Evolutionary conservation across 2,888 invertebrate species (phyloP).

Genomic region (Tetragnatha montana): DNA sequence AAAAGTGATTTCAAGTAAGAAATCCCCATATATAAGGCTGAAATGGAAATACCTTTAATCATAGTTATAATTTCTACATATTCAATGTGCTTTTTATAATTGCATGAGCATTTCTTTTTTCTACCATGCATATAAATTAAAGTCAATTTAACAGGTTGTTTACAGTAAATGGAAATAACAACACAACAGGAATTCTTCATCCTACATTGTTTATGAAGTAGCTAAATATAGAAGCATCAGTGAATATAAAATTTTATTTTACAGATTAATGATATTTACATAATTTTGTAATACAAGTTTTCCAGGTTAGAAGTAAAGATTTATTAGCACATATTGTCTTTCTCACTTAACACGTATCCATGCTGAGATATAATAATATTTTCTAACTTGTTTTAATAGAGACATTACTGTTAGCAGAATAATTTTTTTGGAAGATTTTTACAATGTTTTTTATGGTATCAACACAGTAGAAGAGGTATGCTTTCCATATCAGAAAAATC

Average conservation of each 20-base stretch:
- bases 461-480: slow-evolving; percentile 55
- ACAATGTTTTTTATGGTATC: slow-evolving; percentile 66
- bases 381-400: slow-evolving; percentile 66
- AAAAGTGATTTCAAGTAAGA: too few relatives aligned
- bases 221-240: background rate
- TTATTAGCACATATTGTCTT: slow-evolving; percentile 44
- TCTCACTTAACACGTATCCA: slow-evolving; percentile 39
- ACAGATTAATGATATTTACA: slow-evolving; percentile 47
- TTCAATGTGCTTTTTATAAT: background rate
- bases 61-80: background rate
- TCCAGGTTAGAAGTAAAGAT: slow-evolving; percentile 41
- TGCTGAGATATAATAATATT: slow-evolving; percentile 51
- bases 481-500: slow-evolving; percentile 60
- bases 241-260: slow-evolving; percentile 52
- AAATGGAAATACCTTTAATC: background rate
- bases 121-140: background rate
- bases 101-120: background rate
- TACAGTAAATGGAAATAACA: background rate
- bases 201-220: slow-evolving; percentile 10
- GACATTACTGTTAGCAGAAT: slow-evolving; percentile 52
- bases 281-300: slow-evolving; percentile 51
- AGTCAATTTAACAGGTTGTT: background rate
- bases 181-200: slow-evolving; percentile 9
- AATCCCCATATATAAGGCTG: too few relatives aligned
- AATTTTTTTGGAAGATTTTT: slow-evolving; percentile 69